Percentiles rank a stretch among this genome's conserved stretches.
phyloP scores from a whole-genome alignment of 2,888 invertebrate species.

The Eupithecia tripunctaria region DNA sequence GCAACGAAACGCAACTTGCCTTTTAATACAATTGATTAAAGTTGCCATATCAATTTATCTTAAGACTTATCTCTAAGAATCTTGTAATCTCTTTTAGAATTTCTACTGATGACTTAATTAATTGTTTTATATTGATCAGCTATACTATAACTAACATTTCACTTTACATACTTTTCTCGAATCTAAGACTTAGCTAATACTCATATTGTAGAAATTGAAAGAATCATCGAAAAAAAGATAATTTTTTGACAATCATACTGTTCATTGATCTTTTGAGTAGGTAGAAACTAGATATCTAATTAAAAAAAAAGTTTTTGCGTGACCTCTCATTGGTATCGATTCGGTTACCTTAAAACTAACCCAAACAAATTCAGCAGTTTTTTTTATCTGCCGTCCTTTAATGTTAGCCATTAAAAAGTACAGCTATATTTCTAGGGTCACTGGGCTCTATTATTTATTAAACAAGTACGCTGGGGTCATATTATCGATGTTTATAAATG shows the following conservation, averaged over 20 bases:
- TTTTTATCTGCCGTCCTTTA: background rate
- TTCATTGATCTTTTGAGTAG: constrained; percentile 12
- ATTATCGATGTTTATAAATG: too few relatives aligned
- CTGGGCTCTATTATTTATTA: too few relatives aligned
- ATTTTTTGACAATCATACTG: background rate
- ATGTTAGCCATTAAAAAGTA: background rate
- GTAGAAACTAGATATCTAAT: background rate
- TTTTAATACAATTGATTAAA: constrained; percentile 24
- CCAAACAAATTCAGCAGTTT: background rate
- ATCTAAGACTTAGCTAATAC: constrained; percentile 31
- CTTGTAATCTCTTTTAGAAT: constrained; percentile 48
- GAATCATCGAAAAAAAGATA: constrained; percentile 25
- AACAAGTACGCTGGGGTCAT: too few relatives aligned
- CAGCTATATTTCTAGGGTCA: background rate
- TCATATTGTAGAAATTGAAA: constrained; percentile 26
- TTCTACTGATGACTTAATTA: constrained; percentile 46
- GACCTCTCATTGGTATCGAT: background rate
- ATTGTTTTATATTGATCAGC: constrained; percentile 42
- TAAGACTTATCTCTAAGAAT: constrained; percentile 43
- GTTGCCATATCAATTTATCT: constrained; percentile 48
- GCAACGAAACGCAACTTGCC: constrained; percentile 13
- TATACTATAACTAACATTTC: constrained; percentile 36
- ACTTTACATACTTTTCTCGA: constrained; percentile 33
- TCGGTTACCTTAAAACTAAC: background rate
- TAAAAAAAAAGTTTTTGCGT: background rate